Evolutionary conservation across 2,888 invertebrate species (phyloP).

Genomic region (Leucophora obtusa): DNA sequence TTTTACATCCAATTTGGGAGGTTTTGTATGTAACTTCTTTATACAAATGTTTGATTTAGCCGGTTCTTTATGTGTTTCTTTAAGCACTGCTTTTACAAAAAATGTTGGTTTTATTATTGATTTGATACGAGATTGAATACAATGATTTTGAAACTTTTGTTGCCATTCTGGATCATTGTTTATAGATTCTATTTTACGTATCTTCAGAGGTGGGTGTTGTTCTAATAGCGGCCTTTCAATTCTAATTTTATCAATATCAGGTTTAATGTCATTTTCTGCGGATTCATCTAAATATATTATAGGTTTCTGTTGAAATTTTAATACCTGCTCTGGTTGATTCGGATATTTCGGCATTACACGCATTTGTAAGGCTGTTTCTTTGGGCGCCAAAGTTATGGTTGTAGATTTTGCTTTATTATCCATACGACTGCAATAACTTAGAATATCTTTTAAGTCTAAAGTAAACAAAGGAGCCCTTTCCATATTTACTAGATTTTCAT

Average conservation of each 20-base stretch:
- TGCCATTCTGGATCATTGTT: constrained; percentile 54
- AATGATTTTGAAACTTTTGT: constrained; percentile 31
- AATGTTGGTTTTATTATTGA: neutral
- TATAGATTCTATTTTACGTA: constrained; percentile 69
- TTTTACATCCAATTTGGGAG: neutral
- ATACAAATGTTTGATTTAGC: constrained; percentile 13
- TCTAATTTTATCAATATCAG: constrained; percentile 36
- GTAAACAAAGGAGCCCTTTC: constrained; percentile 68
- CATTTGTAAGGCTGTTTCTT: constrained; percentile 63
- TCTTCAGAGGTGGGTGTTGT: constrained; percentile 68
- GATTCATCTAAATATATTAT: constrained; percentile 59
- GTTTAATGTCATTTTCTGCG: constrained; percentile 55
- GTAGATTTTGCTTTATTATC: constrained; percentile 67
- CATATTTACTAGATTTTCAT: constrained; percentile 44
- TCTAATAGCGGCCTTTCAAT: constrained; percentile 42
- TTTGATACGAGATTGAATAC: neutral
- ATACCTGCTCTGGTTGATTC: constrained; percentile 10
- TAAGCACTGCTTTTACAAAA: neutral
- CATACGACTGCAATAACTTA: constrained; percentile 73
- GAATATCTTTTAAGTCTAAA: constrained; percentile 72
- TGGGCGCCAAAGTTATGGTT: constrained; percentile 69
- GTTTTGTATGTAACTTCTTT: constrained; percentile 12
- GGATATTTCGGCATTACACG: constrained; percentile 50
- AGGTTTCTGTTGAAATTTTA: constrained; percentile 58
- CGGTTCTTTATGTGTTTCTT: neutral